Evolutionary conservation across 2,113 vertebrate genomes (phyloP), one percentile per base, ranked within the genome.

Genomic region (Boleophthalmus pectinirostris): DNA sequence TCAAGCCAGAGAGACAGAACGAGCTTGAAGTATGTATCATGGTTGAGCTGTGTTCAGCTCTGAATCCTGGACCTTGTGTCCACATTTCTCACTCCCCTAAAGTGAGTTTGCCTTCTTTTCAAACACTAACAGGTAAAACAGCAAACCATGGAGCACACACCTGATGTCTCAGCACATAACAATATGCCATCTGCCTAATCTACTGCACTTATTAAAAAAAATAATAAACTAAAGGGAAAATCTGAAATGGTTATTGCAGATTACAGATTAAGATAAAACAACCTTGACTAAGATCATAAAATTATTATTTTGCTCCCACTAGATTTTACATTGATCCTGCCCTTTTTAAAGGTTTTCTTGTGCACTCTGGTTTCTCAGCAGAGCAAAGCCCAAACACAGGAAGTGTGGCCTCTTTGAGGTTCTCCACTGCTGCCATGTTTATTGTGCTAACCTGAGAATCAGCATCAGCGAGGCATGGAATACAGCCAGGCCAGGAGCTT

Each of bases 371-470:
- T 84, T 85, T 88, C 82, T 84, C 75, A 73, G 74, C 47, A 69
- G 65, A 83, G 18, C 66, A 68, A 69, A 69, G 73, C 11, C 56
- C 67, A 69, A 54, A 72, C 81, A 70, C 78, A 89, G 87, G 90
- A 90, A 91, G 85, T 35, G 79, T 66, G 78, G 82, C 84, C 81
- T 85, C 78, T 51, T 66, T 73, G 46, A 74, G 70, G 51, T 54
- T 54, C 51, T 54, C 85, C 87, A 87, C 86, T 85, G 77, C 72
- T 35, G 58, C 9, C 9, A 73, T 91, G 91, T 93, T 94, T 93
- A 92, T 93, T 93, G 85, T 92, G 82, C 77, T 87, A 86, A 91
- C 85, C 85, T 89, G 75, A 69, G 82, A 91, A 89, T 91, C 84
- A 90, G 83, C 76, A 84, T 82, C 58, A 61, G 72, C 77, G 88